These are phyloP conservation scores for Hyposoter didymator DNA, from an alignment of 2,888 invertebrate species.

Conservation along the genomic window DNA sequence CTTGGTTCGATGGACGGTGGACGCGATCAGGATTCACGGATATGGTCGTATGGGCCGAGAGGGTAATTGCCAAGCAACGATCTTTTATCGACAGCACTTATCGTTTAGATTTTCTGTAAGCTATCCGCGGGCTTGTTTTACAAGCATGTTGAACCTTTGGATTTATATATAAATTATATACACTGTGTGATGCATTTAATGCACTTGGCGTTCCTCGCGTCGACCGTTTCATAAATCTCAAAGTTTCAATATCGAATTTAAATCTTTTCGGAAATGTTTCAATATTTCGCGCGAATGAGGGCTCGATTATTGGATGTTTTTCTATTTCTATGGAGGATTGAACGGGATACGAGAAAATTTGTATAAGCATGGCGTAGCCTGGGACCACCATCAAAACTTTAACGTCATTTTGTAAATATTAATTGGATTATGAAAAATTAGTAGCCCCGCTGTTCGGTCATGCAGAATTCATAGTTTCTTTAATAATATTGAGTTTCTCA, in stretches of 20 bases:
- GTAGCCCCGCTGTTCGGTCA: not conserved
- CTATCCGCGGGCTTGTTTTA: slow-evolving; percentile 27
- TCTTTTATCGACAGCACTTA: slow-evolving; percentile 64
- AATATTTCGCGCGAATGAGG: not conserved
- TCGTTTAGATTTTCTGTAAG: slow-evolving; percentile 59
- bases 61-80: slow-evolving; percentile 59
- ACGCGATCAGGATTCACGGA: slow-evolving; percentile 40
- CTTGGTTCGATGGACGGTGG: slow-evolving; percentile 19
- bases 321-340: not conserved
- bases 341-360: not conserved
- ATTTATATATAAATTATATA: slow-evolving; percentile 33
- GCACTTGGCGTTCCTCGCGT: not conserved
- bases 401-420: not conserved
- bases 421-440: not conserved
- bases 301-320: not conserved
- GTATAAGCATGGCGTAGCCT: not conserved
- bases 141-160: slow-evolving; percentile 14
- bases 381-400: not conserved
- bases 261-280: not conserved
- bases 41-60: slow-evolving; percentile 34
- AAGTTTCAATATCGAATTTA: not conserved
- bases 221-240: not conserved
- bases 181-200: slow-evolving; percentile 14
- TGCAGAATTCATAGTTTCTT: not conserved
- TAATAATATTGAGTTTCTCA: slow-evolving; percentile 1